These are phyloP conservation scores for Spinus olivaceus DNA, from an alignment of 2,797 vertebrate species.

Conservation along the genomic window DNA sequence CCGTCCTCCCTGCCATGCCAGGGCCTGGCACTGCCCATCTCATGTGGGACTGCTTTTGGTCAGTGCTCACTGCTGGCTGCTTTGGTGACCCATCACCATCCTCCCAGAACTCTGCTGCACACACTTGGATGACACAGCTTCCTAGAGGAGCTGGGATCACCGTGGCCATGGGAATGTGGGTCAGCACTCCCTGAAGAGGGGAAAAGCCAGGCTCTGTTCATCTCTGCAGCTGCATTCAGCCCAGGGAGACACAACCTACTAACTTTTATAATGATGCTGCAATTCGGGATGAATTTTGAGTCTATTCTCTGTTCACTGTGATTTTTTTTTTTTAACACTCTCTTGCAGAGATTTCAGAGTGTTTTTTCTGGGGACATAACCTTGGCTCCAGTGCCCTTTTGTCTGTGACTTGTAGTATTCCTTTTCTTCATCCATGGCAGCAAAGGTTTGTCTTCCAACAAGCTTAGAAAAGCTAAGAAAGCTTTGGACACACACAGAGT, in stretches of 20 bases:
- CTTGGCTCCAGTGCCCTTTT: neutral
- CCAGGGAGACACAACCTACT: neutral
- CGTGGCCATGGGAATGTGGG: neutral
- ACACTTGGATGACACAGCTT: accelerated
- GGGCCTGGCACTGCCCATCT: neutral
- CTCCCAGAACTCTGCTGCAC: neutral
- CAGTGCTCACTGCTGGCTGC: accelerated
- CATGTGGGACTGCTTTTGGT: accelerated
- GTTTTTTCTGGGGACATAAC: neutral
- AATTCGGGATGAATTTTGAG: neutral
- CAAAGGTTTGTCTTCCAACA: neutral
- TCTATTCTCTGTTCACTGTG: neutral
- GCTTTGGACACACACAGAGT: neutral
- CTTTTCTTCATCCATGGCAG: neutral
- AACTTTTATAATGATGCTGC: neutral
- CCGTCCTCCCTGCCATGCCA: accelerated
- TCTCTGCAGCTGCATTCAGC: neutral
- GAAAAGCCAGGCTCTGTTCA: neutral
- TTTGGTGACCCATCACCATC: neutral
- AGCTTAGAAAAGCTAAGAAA: neutral
- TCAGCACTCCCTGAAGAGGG: neutral
- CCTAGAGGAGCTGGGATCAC: neutral
- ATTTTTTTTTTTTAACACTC: neutral
- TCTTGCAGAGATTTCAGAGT: neutral
- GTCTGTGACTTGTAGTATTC: neutral